Evolutionary conservation across 2,888 invertebrate genomes (phyloP), one percentile per base, ranked within the genome.

Genomic region (Himalopsyche kuldschensis): DNA sequence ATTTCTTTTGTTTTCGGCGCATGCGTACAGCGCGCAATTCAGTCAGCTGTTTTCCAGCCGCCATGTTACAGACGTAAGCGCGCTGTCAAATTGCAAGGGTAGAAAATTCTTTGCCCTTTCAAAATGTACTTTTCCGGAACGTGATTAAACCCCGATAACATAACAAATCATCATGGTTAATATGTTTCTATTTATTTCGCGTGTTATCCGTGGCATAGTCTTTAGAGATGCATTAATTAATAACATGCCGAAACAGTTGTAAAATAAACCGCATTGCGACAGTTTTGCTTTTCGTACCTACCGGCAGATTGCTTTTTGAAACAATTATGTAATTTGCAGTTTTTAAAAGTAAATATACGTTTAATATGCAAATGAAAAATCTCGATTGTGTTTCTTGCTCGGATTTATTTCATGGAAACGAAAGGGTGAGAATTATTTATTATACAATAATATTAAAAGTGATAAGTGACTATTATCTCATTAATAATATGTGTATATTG

Each of bases 261-360:
- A 31, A 48, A 31, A 31, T 31, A 24, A 79, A 48, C 79, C 48
- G 79, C 79, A 79, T 47, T 79, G 79, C 79, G 79, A 55, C 79
- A 79, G 30, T 79, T 79, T 32, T 31, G 0, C 30, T 27, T 31
- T 47, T 27, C 30, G 55, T 17, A 55, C 55, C 55, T 55, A 55
- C 55, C 55, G 55, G 55, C 10, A 55, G 24, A 55, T 55, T 24
- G 55, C 55, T 55, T 55, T 55, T 55, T 55, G 24, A 24, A 24
- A 24, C 6, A 55, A 55, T 55, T 55, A 55, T 55, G 55, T 55
- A 55, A 55, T 55, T 48, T 55, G 55, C 5, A 55, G 55, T 55
- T 55, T 55, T 55, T 20, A 24, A 20, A 24, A 55, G 55, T 55
- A 3, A 55, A 55, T 55, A 55, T 55, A 55, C 20, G 55, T 8